Base-by-base conservation (phyloP, 92 coral and sea anemone species). In the Pocillopora meandrina region DNA sequence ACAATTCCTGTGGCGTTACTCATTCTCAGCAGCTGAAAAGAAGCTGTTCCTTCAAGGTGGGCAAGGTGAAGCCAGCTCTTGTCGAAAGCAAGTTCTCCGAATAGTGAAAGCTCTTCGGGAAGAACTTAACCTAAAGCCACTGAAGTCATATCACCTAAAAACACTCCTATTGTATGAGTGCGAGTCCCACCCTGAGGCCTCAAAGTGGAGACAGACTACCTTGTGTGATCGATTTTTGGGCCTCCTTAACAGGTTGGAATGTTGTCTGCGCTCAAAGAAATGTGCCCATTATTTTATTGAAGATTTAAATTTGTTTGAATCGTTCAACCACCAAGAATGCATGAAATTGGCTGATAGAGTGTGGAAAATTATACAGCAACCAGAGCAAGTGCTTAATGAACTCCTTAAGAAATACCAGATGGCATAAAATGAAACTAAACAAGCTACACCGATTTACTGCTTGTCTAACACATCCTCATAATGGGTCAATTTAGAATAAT, bases 271-370 rank as follows among this genome's bases (percentile, higher is more conserved):
- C 17, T 59, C 77, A 61, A 9, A 1, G 34, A 21, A 59, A 3
- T 94, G 93, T 34, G 96, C 98, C 19, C 96, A 94, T 67, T 94
- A 90, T 69, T 94, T 94, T 71, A 90, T 94, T n/a, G 26, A 52
- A 5, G 36, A 79, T 56, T 16, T 92, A 15, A 93, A 94, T 59
- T 83, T 94, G 89, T 79, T 94, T 86, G 91, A 86, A 19, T 16
- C 10, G 56, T 75, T 91, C 55, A 21, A 76, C 20, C 16, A 0
- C 12, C 76, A 84, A 57, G 67, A 65, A 20, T 83, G 85, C 49
- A 2, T 33, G 35, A 49, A 36, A 8, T 67, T 91, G 71, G 36
- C 61, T 5, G 33, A 19, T 0, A 74, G 14, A 7, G 87, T 92
- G 18, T 16, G 34, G 23, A 33, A 61, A 14, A 77, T 92, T n/a